Evolutionary conservation across 2,888 invertebrate species (phyloP).

Genomic region (Poecilus cupreus): DNA sequence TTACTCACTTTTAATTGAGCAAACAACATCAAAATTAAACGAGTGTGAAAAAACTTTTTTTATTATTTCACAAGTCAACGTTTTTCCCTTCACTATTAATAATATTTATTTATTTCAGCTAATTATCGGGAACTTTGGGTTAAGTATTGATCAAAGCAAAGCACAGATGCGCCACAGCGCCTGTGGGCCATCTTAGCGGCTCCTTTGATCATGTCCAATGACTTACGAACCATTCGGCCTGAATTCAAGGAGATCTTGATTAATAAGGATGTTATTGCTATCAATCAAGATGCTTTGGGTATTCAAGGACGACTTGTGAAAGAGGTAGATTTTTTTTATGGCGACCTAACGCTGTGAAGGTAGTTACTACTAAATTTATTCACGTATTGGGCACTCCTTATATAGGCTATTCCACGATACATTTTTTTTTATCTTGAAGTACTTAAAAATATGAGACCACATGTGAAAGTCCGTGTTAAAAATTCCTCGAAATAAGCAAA

Average conservation of each 20-base stretch:
- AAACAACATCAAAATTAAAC: too few species aligned
- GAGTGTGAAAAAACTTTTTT: too few species aligned
- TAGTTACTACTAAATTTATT: too few species aligned
- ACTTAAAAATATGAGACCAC: too few species aligned
- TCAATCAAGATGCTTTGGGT: slow-evolving; percentile 82
- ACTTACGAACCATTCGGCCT: slow-evolving; percentile 77
- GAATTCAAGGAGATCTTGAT: slow-evolving; percentile 78
- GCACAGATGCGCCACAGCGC: slow-evolving; percentile 86
- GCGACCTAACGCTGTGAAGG: too few species aligned
- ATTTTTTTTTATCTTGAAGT: too few species aligned
- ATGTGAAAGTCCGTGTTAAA: too few species aligned
- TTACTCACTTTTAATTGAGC: too few species aligned
- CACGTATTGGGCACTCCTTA: too few species aligned
- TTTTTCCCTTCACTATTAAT: background rate
- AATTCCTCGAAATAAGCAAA: too few species aligned
- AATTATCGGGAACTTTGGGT: slow-evolving; percentile 78
- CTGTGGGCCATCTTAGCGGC: slow-evolving; percentile 84
- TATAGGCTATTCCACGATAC: too few species aligned
- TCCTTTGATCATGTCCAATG: slow-evolving; percentile 83
- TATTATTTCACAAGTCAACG: too few species aligned
- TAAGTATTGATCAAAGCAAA: slow-evolving; percentile 81
- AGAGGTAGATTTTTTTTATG: slow-evolving; percentile 67
- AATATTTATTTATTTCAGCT: slow-evolving; percentile 69
- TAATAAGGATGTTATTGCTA: slow-evolving; percentile 78
- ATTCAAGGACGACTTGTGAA: slow-evolving; percentile 76